Percentiles rank a stretch among this genome's conserved stretches.
Evolutionary conservation across 2,797 vertebrate genomes (phyloP).

Genomic region (Leptatherina wallacei): DNA sequence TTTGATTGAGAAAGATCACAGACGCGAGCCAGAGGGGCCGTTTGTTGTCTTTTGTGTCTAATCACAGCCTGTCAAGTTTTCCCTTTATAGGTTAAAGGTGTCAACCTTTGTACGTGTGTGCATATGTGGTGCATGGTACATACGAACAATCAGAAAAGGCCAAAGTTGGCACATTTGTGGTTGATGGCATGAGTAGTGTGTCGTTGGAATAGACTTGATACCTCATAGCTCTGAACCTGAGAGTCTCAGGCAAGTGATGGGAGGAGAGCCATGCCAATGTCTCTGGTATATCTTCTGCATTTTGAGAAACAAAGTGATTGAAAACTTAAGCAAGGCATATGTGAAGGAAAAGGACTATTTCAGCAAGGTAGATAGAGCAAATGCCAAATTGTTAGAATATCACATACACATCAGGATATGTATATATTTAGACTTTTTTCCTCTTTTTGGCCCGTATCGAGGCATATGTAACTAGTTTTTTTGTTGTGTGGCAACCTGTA

Average conservation of each 20-base stretch:
- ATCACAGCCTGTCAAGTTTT: slow-evolving; percentile 35
- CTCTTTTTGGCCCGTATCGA: not conserved
- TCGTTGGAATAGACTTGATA: slow-evolving; percentile 34
- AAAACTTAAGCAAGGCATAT: too few species aligned
- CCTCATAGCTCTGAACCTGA: not conserved
- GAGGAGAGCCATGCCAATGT: not conserved
- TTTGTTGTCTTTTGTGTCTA: slow-evolving; percentile 39
- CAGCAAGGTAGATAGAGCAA: too few species aligned
- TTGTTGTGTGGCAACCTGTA: not conserved
- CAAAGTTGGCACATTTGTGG: too few species aligned
- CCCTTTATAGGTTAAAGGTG: slow-evolving; percentile 23
- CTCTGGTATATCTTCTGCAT: too few species aligned
- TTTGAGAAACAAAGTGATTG: too few species aligned
- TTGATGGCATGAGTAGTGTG: not conserved
- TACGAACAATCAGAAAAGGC: too few species aligned
- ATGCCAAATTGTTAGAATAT: too few species aligned
- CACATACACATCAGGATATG: too few species aligned
- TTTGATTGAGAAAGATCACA: slow-evolving; percentile 52
- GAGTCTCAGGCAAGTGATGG: slow-evolving; percentile 1
- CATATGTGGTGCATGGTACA: not conserved
- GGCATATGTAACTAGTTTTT: not conserved
- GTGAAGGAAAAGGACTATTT: too few species aligned
- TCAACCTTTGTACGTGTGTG: not conserved
- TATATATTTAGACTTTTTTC: not conserved
- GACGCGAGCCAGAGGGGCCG: slow-evolving; percentile 41